A percentile compares a stretch with the other conserved stretches of the same genome.
Evolutionary conservation across 2,888 invertebrate genomes (phyloP).

Genomic region (Scrobipalpa atriplicella): DNA sequence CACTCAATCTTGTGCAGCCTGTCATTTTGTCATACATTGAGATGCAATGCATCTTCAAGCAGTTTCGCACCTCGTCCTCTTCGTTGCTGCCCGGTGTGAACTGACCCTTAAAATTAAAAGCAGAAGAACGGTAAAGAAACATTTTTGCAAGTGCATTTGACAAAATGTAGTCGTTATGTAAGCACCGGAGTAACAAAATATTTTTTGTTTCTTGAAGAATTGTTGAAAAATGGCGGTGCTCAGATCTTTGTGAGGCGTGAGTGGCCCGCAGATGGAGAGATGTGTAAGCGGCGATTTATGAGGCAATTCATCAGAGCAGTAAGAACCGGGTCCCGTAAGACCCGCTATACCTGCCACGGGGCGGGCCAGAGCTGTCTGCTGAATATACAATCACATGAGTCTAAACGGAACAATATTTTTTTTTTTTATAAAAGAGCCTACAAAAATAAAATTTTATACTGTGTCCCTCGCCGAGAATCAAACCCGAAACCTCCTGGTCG

Average conservation of each 20-base stretch:
- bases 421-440: no score
- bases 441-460: no score
- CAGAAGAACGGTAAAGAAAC: neutral
- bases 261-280: constrained; percentile 44
- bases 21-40: no score
- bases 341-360: neutral
- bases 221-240: constrained; percentile 44
- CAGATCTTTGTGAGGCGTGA: constrained; percentile 48
- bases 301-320: constrained; percentile 60
- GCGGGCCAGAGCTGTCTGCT: neutral
- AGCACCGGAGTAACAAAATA: neutral
- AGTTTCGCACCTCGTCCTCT: no score
- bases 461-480: no score
- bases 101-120: no score
- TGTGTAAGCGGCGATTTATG: constrained; percentile 58
- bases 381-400: neutral
- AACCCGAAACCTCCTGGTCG: no score
- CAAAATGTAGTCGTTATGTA: neutral
- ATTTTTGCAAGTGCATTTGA: neutral
- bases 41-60: no score
- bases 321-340: constrained; percentile 41
- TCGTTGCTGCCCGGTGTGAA: no score
- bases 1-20: no score
- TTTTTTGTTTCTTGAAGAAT: constrained; percentile 2
- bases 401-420: neutral